Percentiles rank a stretch among this genome's conserved stretches.
Evolutionary conservation across 1,140 invertebrate genomes (phyloP).

Genomic region (Ptiloglossa arizonensis): DNA sequence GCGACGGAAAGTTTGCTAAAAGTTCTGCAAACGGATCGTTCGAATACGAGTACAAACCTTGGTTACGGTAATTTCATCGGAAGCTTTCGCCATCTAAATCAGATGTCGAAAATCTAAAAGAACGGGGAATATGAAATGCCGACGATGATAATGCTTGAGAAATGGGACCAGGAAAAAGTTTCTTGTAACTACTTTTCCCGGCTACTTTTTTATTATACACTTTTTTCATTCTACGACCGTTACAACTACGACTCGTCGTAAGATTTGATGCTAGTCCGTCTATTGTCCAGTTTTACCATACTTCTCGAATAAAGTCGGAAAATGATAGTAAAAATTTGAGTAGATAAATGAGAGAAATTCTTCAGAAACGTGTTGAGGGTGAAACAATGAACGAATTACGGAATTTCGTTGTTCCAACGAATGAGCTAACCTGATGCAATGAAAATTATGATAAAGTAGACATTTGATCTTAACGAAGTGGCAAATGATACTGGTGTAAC

Average conservation of each 20-base stretch:
- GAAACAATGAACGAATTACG: neutral
- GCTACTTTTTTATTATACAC: slow-evolving; percentile 55
- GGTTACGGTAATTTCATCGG: slow-evolving; percentile 40
- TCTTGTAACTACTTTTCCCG: slow-evolving; percentile 59
- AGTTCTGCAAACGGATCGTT: slow-evolving; percentile 37
- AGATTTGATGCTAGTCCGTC: slow-evolving; percentile 6
- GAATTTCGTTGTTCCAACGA: neutral
- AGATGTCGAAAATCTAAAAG: slow-evolving; percentile 7
- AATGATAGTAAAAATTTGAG: neutral
- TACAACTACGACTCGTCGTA: slow-evolving; percentile 17
- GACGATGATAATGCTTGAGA: slow-evolving; percentile 62
- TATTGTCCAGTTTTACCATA: slow-evolving; percentile 7
- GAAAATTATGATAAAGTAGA: neutral
- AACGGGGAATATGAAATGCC: slow-evolving; percentile 31
- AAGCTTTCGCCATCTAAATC: slow-evolving; percentile 41
- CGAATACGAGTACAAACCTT: slow-evolving; percentile 34
- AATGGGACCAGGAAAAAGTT: slow-evolving; percentile 69
- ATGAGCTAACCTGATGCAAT: neutral
- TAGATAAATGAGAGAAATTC: neutral
- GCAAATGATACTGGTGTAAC: neutral
- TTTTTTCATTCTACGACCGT: slow-evolving; percentile 39
- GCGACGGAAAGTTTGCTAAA: slow-evolving; percentile 42
- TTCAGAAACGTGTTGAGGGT: neutral
- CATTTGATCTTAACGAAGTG: neutral
- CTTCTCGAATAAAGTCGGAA: neutral